Evolutionary conservation across 64 coral and sea anemone genomes (phyloP).

Genomic region (Stichodactyla helianthus): DNA sequence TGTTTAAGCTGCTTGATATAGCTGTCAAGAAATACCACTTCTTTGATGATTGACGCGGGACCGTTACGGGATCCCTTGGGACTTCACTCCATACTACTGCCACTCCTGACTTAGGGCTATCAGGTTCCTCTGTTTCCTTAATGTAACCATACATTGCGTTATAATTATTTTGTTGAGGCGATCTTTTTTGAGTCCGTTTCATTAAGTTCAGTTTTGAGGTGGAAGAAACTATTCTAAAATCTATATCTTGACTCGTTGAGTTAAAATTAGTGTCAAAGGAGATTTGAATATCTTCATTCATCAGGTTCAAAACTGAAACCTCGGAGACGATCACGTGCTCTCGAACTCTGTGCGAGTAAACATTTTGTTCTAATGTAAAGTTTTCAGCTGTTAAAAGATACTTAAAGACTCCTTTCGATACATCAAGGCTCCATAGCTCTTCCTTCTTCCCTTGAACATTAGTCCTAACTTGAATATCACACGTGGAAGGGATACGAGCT

Average conservation of each 20-base stretch:
- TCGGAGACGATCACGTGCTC: constrained; percentile 69
- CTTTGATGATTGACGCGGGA: constrained; percentile 11
- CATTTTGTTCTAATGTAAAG: constrained; percentile 63
- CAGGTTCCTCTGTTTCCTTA: constrained; percentile 66
- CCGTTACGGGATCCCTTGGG: constrained; percentile 35
- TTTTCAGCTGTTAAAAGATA: constrained; percentile 27
- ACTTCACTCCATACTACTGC: constrained; percentile 77
- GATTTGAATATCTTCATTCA: constrained; percentile 46
- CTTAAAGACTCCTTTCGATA: constrained; percentile 68
- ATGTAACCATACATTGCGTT: constrained; percentile 68
- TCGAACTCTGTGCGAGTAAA: constrained; percentile 83
- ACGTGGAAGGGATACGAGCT: constrained; percentile 86
- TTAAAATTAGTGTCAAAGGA: constrained; percentile 46
- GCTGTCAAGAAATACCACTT: constrained; percentile 81
- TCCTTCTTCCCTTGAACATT: constrained; percentile 23
- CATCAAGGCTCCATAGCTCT: constrained; percentile 60
- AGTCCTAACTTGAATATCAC: constrained; percentile 41
- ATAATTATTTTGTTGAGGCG: background rate
- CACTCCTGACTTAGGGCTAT: constrained; percentile 60
- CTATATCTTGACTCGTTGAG: constrained; percentile 62
- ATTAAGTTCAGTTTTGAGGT: background rate
- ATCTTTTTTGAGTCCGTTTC: background rate
- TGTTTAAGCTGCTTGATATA: constrained; percentile 71
- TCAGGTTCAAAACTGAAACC: constrained; percentile 50
- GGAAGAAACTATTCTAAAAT: constrained; percentile 32